A percentile compares a stretch with the other conserved stretches of the same genome.
These are phyloP conservation scores for Mythimna ferrago DNA, from an alignment of 2,888 invertebrate species.

Conservation along the genomic window DNA sequence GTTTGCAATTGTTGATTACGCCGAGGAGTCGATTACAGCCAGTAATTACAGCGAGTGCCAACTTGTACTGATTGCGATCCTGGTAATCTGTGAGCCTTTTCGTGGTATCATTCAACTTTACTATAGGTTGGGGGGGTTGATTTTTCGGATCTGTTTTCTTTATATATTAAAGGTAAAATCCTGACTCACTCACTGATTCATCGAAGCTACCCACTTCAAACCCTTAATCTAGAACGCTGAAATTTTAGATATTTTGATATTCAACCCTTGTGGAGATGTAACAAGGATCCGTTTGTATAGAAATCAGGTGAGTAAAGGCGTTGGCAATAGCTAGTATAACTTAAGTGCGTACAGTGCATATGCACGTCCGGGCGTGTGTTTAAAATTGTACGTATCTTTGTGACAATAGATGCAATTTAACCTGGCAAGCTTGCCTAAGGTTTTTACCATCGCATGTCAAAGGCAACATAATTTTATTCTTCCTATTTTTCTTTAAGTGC, in stretches of 20 bases:
- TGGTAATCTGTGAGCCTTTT: constrained; percentile 69
- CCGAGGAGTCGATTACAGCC: constrained; percentile 68
- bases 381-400: background rate
- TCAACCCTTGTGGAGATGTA: no score
- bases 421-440: background rate
- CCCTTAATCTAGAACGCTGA: no score
- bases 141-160: background rate
- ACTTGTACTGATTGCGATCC: constrained; percentile 67
- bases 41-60: constrained; percentile 61
- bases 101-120: constrained; percentile 46
- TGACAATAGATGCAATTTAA: background rate
- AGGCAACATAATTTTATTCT: background rate
- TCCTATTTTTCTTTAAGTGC: background rate
- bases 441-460: background rate
- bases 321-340: no score
- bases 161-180: no score
- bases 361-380: background rate
- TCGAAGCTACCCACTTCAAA: no score
- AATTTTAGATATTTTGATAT: no score
- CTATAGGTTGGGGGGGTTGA: background rate
- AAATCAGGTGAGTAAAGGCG: no score
- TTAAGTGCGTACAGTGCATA: background rate
- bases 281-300: no score
- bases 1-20: constrained; percentile 76
- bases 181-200: no score